Percentiles rank a stretch among this genome's conserved stretches.
Evolutionary conservation across 1,140 invertebrate genomes (phyloP).

Genomic region (Drosophila pandora): DNA sequence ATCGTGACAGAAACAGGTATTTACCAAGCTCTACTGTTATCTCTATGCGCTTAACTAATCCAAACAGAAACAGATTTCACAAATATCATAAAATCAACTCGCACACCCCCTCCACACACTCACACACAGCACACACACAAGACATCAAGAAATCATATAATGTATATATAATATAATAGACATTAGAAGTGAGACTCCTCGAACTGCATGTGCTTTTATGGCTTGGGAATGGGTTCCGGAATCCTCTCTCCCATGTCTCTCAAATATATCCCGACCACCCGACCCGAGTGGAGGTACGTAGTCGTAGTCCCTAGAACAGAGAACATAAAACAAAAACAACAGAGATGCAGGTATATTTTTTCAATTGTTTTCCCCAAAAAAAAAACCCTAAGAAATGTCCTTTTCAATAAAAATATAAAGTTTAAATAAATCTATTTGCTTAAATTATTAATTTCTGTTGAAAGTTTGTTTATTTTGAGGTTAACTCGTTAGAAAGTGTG

Average conservation of each 20-base stretch:
- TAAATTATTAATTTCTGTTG: background rate
- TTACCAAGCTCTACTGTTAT: slow-evolving; percentile 47
- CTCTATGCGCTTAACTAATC: slow-evolving; percentile 49
- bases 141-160: slow-evolving; percentile 11
- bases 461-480: background rate
- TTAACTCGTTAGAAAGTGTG: background rate
- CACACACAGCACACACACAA: slow-evolving; percentile 1
- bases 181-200: slow-evolving; percentile 9
- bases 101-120: slow-evolving; percentile 8
- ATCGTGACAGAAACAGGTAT: slow-evolving; percentile 29
- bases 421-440: background rate
- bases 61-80: slow-evolving; percentile 32
- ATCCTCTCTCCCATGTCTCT: background rate
- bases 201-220: slow-evolving; percentile 41
- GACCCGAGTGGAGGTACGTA: slow-evolving; percentile 26
- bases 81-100: slow-evolving; percentile 23
- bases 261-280: background rate
- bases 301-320: slow-evolving; percentile 11
- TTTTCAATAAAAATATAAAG: background rate
- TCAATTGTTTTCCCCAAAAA: background rate
- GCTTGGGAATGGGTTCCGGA: slow-evolving; percentile 7
- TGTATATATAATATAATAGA: slow-evolving; percentile 17
- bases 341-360: slow-evolving; percentile 16
- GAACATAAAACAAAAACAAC: background rate
- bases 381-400: background rate